These are phyloP conservation scores for Heliangelus exortis DNA, from an alignment of 2,797 vertebrate genomes.

Conservation along the genomic window DNA sequence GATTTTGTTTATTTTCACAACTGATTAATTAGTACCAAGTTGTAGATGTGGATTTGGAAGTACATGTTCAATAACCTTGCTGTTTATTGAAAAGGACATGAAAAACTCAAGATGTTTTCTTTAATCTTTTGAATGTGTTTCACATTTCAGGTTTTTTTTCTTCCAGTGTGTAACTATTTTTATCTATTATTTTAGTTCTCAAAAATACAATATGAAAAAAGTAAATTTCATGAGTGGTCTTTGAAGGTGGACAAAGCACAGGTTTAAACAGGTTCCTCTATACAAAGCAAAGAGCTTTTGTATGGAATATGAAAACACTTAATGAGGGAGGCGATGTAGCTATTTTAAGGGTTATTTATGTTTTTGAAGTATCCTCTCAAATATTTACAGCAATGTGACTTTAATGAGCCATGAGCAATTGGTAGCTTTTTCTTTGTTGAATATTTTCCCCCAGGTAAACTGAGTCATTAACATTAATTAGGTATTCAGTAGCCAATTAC, in stretches of 20 bases:
- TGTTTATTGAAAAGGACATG: neutral
- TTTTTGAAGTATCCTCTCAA: conserved; percentile 16
- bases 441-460: conserved; percentile 28
- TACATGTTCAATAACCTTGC: neutral
- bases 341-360: conserved; percentile 21
- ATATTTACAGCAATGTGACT: conserved; percentile 11
- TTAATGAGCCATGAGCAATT: neutral
- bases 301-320: neutral
- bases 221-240: neutral
- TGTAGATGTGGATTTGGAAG: neutral
- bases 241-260: neutral
- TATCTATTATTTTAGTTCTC: neutral
- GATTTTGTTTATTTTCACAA: neutral
- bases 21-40: neutral
- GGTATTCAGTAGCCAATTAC: conserved; percentile 30
- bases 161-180: neutral
- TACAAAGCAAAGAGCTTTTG: neutral
- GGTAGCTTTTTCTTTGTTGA: neutral
- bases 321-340: neutral
- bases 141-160: neutral
- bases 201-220: neutral
- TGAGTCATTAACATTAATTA: conserved; percentile 58
- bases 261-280: neutral
- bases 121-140: neutral
- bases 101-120: neutral